phyloP scores from a whole-genome alignment of 2,113 vertebrate species.

The Hippoglossus stenolepis region DNA sequence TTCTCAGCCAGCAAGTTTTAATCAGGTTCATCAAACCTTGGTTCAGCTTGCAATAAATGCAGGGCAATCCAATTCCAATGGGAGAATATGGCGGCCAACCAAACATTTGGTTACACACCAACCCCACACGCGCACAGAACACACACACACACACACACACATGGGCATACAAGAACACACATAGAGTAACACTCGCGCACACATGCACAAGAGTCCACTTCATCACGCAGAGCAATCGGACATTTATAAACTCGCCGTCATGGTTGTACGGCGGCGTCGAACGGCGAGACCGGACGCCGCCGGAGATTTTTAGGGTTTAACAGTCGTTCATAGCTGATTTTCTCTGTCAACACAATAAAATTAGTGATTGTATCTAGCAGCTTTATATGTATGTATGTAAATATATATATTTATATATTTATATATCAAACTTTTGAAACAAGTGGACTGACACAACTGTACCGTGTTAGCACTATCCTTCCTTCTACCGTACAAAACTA shows the following conservation, averaged over 20 bases:
- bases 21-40: conserved; percentile 87
- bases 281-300: neutral
- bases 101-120: conserved; percentile 71
- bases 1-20: conserved; percentile 94
- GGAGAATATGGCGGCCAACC: conserved; percentile 68
- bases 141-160: conserved; percentile 34
- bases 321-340: conserved; percentile 85
- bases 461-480: conserved; percentile 79
- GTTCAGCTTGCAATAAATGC: conserved; percentile 80
- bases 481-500: conserved; percentile 94
- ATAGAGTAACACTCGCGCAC: neutral
- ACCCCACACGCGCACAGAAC: conserved; percentile 32
- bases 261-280: conserved; percentile 65
- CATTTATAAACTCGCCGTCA: conserved; percentile 52
- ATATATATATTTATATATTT: conserved; percentile 69
- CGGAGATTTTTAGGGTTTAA: conserved; percentile 82
- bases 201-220: conserved; percentile 46
- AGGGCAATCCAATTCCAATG: conserved; percentile 79
- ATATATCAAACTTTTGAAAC: conserved; percentile 77
- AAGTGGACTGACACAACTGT: conserved; percentile 82
- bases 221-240: conserved; percentile 53
- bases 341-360: conserved; percentile 82
- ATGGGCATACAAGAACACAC: conserved; percentile 34
- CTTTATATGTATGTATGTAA: conserved; percentile 76
- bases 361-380: conserved; percentile 90